Evolutionary conservation across 2,113 vertebrate species (phyloP), one percentile per base, ranked within the genome.

Genomic region (Geococcyx californianus): DNA sequence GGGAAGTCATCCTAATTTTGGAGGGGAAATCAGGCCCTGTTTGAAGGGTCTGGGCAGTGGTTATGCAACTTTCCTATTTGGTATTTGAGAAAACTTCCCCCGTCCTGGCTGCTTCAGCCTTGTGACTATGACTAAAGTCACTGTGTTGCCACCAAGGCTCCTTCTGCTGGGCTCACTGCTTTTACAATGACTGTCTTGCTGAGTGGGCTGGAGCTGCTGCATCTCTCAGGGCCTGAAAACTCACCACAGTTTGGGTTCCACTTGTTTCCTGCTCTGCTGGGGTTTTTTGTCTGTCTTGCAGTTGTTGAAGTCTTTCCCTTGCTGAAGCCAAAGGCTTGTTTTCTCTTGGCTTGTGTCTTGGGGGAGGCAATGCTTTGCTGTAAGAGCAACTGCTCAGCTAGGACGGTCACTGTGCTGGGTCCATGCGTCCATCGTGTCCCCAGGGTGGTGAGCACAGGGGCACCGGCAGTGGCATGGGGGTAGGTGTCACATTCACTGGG

Each of bases 71-170:
- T 92, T 95, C 75, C 91, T 84, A 72, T 59, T 62, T 86, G 56
- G 40, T 80, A 25, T 93, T 87, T 93, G 86, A 78, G 93, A 90
- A 70, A 92, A 87, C 93, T 94, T 95, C 70, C 78, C 60, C 44
- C 74, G n/a, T 96, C 34, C 31, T 62, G 38, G 17, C n/a, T 82
- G 51, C 23, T 36, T 25, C 49, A 77, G 94, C 91, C 90, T 94
- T 92, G 94, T 97, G 95, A 92, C 89, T 87, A 52, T 96, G 97
- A 94, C 95, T 90, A 68, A 77, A 94, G 44, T 34, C 26, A 45
- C 73, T 5, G 0, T 63, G 26, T 8, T 84, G 77, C 86, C 87
- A 45, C 79, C 58, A 76, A 70, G 54, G 56, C 38, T 84, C 8
- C 2, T 88, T 56, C 44, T 86, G 70, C 75, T 92, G 83, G 19